Evolutionary conservation across 2,113 vertebrate genomes (phyloP), one percentile per base, ranked within the genome.

Genomic region (Phyllopteryx taeniolatus): DNA sequence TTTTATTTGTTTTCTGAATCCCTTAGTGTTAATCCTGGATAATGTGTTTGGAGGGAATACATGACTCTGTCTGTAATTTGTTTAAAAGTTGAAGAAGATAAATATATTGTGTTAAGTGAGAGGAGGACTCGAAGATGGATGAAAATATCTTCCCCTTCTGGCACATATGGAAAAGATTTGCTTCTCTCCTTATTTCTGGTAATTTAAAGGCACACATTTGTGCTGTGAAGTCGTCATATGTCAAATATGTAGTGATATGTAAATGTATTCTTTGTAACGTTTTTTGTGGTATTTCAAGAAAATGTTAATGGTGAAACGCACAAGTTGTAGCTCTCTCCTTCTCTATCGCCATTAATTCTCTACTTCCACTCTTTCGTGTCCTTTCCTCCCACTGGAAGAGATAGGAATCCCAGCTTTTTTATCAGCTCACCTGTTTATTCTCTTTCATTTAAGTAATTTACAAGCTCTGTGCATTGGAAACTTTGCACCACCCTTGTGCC

Each of bases 1-100:
- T 91, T 89, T 92, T 92, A 91, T 92, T 93, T 92, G 86, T 91
- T 92, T 91, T 92, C 83, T 86, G 86, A 90, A 87, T 90, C 83
- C 83, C 85, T 82, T 69, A 42, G 86, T 84, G 83, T 84, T 85
- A 81, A 73, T 85, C 77, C 83, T 75, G 42, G 76, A 79, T 83
- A 87, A 90, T 84, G 86, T 91, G 90, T 91, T 92, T 91, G 87
- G 84, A 86, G 80, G 86, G 84, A 76, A 82, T 85, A 91, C 86
- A 90, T 46, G 74, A 84, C 82, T 90, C 81, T 87, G 89, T 89
- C 86, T 89, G 88, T 89, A 90, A 92, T 93, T 92, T 92, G 86
- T 92, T 92, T 90, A 78, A 86, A 80, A 73, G 69, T 71, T 68
- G 67, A 75, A 76, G 70, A 86, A 79, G 83, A 87, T 74, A 89